Evolutionary conservation across 2,888 invertebrate genomes (phyloP), one percentile per base, ranked within the genome.

Genomic region (Eristalis arbustorum): DNA sequence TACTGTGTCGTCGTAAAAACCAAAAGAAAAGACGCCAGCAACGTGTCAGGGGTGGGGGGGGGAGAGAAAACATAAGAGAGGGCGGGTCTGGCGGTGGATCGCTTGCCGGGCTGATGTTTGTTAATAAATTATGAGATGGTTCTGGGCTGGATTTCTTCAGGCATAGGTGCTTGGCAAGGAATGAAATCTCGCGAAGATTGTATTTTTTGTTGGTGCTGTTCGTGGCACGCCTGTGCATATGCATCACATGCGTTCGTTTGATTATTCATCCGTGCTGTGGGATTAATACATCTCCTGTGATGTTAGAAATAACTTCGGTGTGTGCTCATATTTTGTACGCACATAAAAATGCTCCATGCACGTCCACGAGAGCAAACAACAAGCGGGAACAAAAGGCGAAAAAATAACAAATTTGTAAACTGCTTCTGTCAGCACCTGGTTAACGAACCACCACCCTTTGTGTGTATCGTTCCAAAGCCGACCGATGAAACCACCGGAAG

Each of bases 81-180:
- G 75, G 56, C 71, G 66, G 66, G 74, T 72, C 67, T 31, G 23
- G 8, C 13, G 49, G 75, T 75, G 64, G 64, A 64, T 67, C 67
- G 64, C 69, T 68, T 63, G 42, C 31, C 56, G 66, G 57, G 80
- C 66, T 75, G 80, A 76, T 84, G 76, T 76, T 84, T 73, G 84
- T 80, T 68, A 84, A 84, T 84, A 76, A 81, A 84, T 84, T 81
- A 84, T 84, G 81, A 84, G 84, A 80, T 84, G 75, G 56, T 40
- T 84, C 67, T 57, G 31, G 8, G 56, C 34, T 69, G 49, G 57
- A 22, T 75, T 67, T 74, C n/a, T 66, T 68, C 5, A 49, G 18
- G 18, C 34, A 28, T 62, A 71, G 42, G 34, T 42, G 49, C 62
- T 49, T 18, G 49, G 10, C 18, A 76, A 71, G 57, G 13, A 49